Conservation (phyloP, 1,140 invertebrate species). For the Panagrolaimus sp. region DNA sequence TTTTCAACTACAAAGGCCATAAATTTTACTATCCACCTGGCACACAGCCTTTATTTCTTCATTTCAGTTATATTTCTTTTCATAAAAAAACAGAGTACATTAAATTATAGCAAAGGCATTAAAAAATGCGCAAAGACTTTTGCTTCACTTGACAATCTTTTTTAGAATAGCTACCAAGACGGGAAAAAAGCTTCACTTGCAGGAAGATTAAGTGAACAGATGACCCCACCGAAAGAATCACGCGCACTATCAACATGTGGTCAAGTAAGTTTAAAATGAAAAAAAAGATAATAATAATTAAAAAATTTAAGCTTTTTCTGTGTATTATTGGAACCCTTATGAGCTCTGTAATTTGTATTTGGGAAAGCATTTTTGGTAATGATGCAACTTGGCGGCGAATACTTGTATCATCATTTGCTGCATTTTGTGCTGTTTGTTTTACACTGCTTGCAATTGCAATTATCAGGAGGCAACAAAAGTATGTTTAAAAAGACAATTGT, state of each 20-base stretch:
- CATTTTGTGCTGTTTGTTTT: slow-evolving; percentile 40
- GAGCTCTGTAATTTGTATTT: slow-evolving; percentile 39
- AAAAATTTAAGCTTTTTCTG: slow-evolving; percentile 37
- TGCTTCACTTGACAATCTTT: no score
- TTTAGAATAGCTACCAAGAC: no score
- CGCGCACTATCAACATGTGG: slow-evolving; percentile 16
- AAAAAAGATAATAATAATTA: neutral
- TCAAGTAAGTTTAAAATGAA: slow-evolving; percentile 15
- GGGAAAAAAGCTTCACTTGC: no score
- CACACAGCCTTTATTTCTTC: no score
- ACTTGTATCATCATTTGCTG: slow-evolving; percentile 36
- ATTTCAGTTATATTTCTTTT: no score
- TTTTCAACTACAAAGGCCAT: no score
- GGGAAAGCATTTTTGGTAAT: slow-evolving; percentile 36
- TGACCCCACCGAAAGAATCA: slow-evolving; percentile 17
- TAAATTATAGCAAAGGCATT: no score
- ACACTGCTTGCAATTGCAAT: slow-evolving; percentile 40
- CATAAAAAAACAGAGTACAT: no score
- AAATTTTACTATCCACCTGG: no score
- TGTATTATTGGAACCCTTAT: slow-evolving; percentile 43
- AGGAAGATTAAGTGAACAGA: slow-evolving; percentile 23
- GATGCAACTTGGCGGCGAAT: slow-evolving; percentile 34
- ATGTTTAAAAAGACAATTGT: slow-evolving; percentile 4
- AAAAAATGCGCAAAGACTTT: no score
- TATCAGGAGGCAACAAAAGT: slow-evolving; percentile 21